Conservation (phyloP, 2,113 vertebrate species). For the Callospermophilus lateralis region DNA sequence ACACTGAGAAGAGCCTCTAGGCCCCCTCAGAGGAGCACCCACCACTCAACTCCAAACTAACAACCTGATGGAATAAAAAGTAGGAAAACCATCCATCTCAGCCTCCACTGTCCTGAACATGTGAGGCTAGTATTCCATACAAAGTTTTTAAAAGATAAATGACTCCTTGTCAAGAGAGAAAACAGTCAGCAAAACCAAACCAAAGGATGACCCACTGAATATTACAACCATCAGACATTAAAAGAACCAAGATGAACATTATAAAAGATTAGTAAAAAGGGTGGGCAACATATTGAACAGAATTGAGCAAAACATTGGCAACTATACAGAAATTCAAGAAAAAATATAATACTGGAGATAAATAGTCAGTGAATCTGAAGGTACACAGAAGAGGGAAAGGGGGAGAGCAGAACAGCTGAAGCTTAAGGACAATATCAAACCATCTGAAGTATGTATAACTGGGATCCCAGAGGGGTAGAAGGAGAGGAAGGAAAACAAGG, state of each 20-base stretch:
- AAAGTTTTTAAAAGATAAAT: not conserved
- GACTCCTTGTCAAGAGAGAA: not conserved
- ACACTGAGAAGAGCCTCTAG: not conserved
- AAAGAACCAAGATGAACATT: not conserved
- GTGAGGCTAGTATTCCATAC: not conserved
- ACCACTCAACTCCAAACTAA: not conserved
- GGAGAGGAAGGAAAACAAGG: rapidly evolving
- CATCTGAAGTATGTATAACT: not conserved
- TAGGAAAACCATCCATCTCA: not conserved
- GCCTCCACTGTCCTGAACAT: not conserved
- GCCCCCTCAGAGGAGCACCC: not conserved
- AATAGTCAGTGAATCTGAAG: not conserved
- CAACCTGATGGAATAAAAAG: not conserved
- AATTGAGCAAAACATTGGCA: not conserved
- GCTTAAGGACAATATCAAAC: not conserved
- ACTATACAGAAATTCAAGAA: not conserved
- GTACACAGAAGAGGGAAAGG: not conserved
- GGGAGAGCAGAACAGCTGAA: not conserved
- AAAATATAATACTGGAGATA: not conserved
- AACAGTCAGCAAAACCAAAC: not conserved
- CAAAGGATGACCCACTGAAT: not conserved
- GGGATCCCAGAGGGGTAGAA: not conserved
- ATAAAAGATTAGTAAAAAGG: constrained; percentile 14
- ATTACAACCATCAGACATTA: not conserved
- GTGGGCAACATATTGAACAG: not conserved